Evolutionary conservation across 2,888 invertebrate genomes (phyloP).

Genomic region (Phlogophora meticulosa): DNA sequence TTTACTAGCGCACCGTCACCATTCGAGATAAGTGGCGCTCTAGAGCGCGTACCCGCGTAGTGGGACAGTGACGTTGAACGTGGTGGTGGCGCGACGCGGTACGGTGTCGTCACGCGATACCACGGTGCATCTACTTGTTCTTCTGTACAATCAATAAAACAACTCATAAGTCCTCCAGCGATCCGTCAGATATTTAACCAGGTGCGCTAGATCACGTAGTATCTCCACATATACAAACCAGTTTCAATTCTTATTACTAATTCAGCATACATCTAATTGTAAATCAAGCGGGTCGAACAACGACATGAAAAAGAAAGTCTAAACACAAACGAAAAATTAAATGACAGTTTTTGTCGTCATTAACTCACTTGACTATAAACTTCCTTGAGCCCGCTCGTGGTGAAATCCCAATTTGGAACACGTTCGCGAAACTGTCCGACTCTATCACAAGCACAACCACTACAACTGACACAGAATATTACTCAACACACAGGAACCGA

Average conservation of each 20-base stretch:
- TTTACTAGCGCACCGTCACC: conserved; percentile 51
- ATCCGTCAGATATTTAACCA: conserved; percentile 8
- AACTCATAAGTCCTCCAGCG: conserved; percentile 3
- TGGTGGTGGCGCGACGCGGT: conserved; percentile 59
- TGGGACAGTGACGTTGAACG: conserved; percentile 63
- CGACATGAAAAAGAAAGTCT: conserved; percentile 58
- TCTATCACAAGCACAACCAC: conserved; percentile 89
- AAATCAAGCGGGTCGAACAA: conserved; percentile 25
- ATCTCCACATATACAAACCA: conserved; percentile 27
- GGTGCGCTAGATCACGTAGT: background rate
- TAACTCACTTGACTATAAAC: conserved; percentile 89
- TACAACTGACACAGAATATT: conserved; percentile 89
- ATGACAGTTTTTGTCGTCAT: conserved; percentile 45
- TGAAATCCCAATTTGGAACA: conserved; percentile 90
- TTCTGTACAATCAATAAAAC: conserved; percentile 19
- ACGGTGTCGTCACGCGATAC: conserved; percentile 60
- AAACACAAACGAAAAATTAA: conserved; percentile 42
- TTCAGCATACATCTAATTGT: conserved; percentile 40
- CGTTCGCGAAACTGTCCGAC: conserved; percentile 88
- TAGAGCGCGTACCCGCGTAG: conserved; percentile 64
- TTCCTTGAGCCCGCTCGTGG: conserved; percentile 91
- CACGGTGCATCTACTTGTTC: conserved; percentile 34
- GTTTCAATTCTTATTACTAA: conserved; percentile 29
- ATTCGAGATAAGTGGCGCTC: conserved; percentile 69
- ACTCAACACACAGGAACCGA: conserved; percentile 88